phyloP scores from a whole-genome alignment of 1,140 invertebrate genomes.

The Radopholus similis region DNA sequence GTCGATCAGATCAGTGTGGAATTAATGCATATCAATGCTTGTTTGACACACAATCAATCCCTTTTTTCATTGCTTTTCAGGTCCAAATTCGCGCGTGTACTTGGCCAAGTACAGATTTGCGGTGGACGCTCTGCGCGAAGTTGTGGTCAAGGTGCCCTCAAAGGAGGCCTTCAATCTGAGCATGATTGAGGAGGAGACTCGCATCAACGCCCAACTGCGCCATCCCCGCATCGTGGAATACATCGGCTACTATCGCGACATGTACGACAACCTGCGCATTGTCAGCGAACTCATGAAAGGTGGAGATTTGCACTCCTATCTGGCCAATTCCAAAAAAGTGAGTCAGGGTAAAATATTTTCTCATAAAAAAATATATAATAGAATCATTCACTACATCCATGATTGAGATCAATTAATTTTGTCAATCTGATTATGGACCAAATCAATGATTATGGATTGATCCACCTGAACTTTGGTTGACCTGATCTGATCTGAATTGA shows the following conservation, averaged over 20 bases:
- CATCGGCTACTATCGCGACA: slow-evolving; percentile 16
- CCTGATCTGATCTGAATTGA: background rate
- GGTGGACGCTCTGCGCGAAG: background rate
- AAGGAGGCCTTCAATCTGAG: slow-evolving; percentile 4
- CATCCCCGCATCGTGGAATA: slow-evolving; percentile 13
- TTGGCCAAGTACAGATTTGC: slow-evolving; percentile 1
- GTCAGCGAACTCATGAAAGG: slow-evolving; percentile 36
- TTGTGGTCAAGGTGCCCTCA: slow-evolving; percentile 13
- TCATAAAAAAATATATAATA: too few species aligned
- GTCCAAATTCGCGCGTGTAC: slow-evolving; percentile 19
- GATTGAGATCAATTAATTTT: too few species aligned
- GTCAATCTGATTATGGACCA: too few species aligned
- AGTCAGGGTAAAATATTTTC: background rate
- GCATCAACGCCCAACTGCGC: slow-evolving; percentile 14
- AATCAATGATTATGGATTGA: background rate
- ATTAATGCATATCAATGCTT: too few species aligned
- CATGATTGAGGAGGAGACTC: slow-evolving; percentile 4
- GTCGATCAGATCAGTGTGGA: too few species aligned
- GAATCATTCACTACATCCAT: too few species aligned
- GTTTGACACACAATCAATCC: too few species aligned
- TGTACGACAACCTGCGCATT: slow-evolving; percentile 27
- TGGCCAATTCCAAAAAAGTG: slow-evolving; percentile 11
- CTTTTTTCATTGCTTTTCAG: too few species aligned
- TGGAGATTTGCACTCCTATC: slow-evolving; percentile 27
- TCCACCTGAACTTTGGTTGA: background rate